phyloP scores from a whole-genome alignment of 2,888 invertebrate species.

The Lasioglossum oenotherae region DNA sequence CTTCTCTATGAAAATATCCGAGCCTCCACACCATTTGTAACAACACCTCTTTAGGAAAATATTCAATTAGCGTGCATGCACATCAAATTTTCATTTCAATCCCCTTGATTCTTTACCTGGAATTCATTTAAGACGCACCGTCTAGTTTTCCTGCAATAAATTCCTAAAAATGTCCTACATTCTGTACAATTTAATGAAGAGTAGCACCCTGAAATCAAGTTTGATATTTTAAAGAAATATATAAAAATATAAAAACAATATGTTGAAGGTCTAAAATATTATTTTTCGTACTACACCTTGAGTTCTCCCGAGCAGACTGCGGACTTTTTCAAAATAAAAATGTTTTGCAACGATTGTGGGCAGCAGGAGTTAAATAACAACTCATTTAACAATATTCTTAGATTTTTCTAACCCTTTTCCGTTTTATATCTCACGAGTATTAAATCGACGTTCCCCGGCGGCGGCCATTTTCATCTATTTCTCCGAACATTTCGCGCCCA shows the following conservation, averaged over 20 bases:
- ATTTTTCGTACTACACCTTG: neutral
- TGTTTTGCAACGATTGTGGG: no score
- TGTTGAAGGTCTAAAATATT: no score
- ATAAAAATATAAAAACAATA: neutral
- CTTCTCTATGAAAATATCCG: constrained; percentile 48
- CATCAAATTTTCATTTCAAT: neutral
- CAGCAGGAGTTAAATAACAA: no score
- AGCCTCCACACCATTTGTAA: constrained; percentile 7
- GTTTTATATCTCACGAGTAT: neutral
- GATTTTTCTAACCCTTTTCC: no score
- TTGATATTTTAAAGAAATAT: neutral
- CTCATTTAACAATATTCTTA: no score
- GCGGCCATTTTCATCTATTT: constrained; percentile 4
- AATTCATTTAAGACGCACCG: neutral
- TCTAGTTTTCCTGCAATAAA: neutral
- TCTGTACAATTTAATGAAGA: neutral
- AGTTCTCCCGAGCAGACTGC: neutral
- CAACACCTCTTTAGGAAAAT: constrained; percentile 3
- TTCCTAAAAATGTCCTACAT: neutral
- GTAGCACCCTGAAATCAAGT: neutral
- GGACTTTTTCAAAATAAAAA: no score
- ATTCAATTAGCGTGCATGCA: neutral
- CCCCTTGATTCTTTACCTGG: neutral
- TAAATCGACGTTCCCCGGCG: neutral
- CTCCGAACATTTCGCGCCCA: neutral